A percentile compares a stretch with the other conserved stretches of the same genome.
Evolutionary conservation across 2,797 vertebrate genomes (phyloP).

Genomic region (Trematomus bernacchii): DNA sequence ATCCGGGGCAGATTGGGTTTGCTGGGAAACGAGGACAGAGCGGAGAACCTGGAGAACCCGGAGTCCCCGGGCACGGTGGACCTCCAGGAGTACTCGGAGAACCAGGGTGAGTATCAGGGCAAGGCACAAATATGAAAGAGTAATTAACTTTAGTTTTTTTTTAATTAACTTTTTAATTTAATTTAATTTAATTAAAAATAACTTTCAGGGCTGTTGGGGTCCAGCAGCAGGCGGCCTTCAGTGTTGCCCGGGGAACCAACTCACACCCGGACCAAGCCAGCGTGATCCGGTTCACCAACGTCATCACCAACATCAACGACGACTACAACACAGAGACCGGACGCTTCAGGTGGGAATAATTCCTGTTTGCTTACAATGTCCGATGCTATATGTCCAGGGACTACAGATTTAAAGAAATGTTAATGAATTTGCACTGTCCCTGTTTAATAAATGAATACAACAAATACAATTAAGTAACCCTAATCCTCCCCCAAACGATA

Average conservation of each 20-base stretch:
- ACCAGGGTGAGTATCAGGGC: slow-evolving; percentile 35
- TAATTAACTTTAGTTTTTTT: no score
- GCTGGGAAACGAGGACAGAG: slow-evolving; percentile 65
- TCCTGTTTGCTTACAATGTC: neutral
- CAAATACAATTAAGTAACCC: no score
- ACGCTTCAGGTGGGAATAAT: slow-evolving; percentile 60
- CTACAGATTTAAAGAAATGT: no score
- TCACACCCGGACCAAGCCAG: neutral
- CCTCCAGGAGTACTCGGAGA: slow-evolving; percentile 54
- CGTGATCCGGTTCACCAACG: slow-evolving; percentile 53
- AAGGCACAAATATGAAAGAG: no score
- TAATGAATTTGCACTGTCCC: no score
- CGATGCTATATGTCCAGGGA: no score
- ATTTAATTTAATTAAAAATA: no score
- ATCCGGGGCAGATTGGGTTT: slow-evolving; percentile 1
- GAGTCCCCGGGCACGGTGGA: neutral
- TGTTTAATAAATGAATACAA: no score
- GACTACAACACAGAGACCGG: slow-evolving; percentile 54
- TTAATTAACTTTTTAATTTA: no score
- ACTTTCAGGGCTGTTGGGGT: neutral
- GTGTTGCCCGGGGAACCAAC: slow-evolving; percentile 51
- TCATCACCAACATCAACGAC: slow-evolving; percentile 71
- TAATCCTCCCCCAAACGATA: no score
- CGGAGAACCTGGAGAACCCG: slow-evolving; percentile 37
- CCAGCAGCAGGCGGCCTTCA: slow-evolving; percentile 67